These are phyloP conservation scores for Piezodorus guildinii DNA, from an alignment of 1,140 invertebrate species.

Conservation along the genomic window DNA sequence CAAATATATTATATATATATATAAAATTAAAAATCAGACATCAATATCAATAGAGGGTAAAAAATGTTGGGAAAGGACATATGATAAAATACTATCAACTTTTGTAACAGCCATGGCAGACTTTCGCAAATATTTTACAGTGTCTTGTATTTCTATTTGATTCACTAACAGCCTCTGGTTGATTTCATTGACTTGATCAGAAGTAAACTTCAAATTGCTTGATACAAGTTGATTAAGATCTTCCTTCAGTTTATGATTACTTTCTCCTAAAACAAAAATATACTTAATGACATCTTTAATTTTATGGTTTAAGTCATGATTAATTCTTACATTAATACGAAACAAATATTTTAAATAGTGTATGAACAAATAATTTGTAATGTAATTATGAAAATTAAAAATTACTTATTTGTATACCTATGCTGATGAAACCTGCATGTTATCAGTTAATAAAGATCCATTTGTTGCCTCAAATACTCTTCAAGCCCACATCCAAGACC, in stretches of 20 bases:
- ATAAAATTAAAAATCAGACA: not conserved
- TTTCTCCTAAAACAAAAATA: slow-evolving; percentile 8
- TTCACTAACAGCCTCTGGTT: not conserved
- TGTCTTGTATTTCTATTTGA: slow-evolving; percentile 11
- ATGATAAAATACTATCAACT: not conserved
- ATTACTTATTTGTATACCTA: too few species aligned
- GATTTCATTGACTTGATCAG: slow-evolving; percentile 5
- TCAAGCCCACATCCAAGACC: too few species aligned
- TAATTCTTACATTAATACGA: too few species aligned
- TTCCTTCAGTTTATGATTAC: not conserved
- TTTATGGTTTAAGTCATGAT: too few species aligned
- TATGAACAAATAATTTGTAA: too few species aligned
- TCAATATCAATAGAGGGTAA: not conserved
- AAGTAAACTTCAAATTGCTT: not conserved
- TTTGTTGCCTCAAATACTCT: too few species aligned
- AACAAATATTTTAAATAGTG: too few species aligned
- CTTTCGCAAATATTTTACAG: slow-evolving; percentile 1
- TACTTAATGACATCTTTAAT: too few species aligned
- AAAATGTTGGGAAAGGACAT: not conserved
- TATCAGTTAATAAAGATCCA: too few species aligned
- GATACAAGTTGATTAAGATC: not conserved
- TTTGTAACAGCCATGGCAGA: not conserved
- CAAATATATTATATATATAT: too few species aligned
- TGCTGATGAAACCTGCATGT: too few species aligned
- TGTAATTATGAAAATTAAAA: too few species aligned